Base-by-base conservation (phyloP, 2,888 invertebrate species). In the Gortyna flavago region DNA sequence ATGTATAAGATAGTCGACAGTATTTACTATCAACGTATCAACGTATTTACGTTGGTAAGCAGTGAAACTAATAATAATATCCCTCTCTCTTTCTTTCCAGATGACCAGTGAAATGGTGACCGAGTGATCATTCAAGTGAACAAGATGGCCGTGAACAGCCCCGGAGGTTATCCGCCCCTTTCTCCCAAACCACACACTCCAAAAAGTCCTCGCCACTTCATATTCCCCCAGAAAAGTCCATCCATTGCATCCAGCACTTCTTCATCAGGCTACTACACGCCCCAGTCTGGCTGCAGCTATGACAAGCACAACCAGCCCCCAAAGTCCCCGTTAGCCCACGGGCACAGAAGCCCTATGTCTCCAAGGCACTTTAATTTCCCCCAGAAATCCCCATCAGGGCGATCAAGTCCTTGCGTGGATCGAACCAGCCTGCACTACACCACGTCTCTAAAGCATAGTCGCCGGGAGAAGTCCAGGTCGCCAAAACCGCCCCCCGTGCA, bases 321-420 rank as follows among this genome's bases (percentile, higher is more conserved):
- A 0, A 97, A 96, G 77, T 96, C 96, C 11, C 97, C 97, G 0
- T 94, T 97, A 80, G 97, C 97, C 21, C 97, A 97, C 32, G 97
- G 97, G 1, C 97, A 97, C 70, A 92, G 97, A 66, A 97, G 97
- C 81, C 97, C 97, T 0, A 97, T 97, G 86, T 97, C 97, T 61
- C 97, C 97, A 0, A 95, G 97, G 54, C 97, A 97, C 87, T 97
- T 97, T 82, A 97, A 97, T 65, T 97, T 97, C 87, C 97, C 95
- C 6, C 96, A 96, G 86, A 96, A 96, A 74, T 93, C 94, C 16
- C 95, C 94, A 29, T 95, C 95, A n/a, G 96, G 95, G 13, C 92
- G 95, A 21, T 95, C 95, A 21, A 96, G 96, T 75, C 96, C 96
- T 32, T 94, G 95, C 88, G 88, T 94, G 65, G 96, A 96, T 11